These are phyloP conservation scores for Lasioglossum albipes DNA, from an alignment of 1,140 invertebrate species.

Conservation along the genomic window DNA sequence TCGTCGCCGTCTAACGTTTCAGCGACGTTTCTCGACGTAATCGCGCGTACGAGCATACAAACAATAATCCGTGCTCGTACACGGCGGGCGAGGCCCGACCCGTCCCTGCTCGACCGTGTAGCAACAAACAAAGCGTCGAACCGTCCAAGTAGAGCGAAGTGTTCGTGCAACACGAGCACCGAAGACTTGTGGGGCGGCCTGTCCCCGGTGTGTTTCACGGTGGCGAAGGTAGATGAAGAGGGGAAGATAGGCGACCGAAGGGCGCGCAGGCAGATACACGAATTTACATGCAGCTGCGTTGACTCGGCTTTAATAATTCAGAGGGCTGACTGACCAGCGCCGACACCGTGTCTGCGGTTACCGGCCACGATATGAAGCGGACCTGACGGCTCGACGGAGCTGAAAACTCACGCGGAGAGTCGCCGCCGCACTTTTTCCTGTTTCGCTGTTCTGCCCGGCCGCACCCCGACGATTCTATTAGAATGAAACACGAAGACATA, in stretches of 20 bases:
- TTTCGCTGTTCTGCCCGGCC: background rate
- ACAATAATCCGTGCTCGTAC: constrained; percentile 3
- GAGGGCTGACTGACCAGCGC: constrained; percentile 47
- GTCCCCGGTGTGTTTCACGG: background rate
- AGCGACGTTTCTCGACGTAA: constrained; percentile 1
- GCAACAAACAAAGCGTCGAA: constrained; percentile 8
- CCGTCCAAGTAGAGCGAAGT: constrained; percentile 3
- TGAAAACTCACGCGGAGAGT: background rate
- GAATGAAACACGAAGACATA: too few species aligned
- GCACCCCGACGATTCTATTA: too few species aligned
- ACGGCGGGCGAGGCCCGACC: too few species aligned
- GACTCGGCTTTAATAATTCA: constrained; percentile 67
- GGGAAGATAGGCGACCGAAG: constrained; percentile 12
- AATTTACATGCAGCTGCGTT: constrained; percentile 52
- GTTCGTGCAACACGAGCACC: constrained; percentile 12
- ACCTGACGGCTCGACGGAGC: background rate
- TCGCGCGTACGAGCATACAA: constrained; percentile 9
- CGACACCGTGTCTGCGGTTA: constrained; percentile 57
- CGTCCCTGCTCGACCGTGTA: background rate
- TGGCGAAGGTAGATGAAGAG: background rate
- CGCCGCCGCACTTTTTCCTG: background rate
- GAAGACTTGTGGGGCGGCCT: background rate
- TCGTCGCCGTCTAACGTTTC: background rate
- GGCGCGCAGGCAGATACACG: constrained; percentile 10
- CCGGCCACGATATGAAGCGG: constrained; percentile 25